A percentile compares a stretch with the other conserved stretches of the same genome.
Conservation (phyloP, 1,140 invertebrate species). For the Epicauta chinensis region DNA sequence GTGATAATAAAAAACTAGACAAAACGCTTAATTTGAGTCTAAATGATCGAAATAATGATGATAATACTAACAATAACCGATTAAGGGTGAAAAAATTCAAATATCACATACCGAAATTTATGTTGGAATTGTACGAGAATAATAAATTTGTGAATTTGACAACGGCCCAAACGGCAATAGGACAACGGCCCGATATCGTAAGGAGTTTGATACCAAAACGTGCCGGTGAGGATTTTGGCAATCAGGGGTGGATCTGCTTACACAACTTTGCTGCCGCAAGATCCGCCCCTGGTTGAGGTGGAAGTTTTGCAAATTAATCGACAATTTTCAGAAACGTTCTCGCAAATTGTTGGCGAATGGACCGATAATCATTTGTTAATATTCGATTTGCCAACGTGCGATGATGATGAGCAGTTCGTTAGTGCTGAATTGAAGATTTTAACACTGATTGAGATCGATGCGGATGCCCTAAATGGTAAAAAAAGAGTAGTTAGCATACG, state of each 20-base stretch:
- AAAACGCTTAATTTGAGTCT: not conserved
- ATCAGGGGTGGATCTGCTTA: too few relatives aligned
- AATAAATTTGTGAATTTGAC: constrained; percentile 14
- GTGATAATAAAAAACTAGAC: too few relatives aligned
- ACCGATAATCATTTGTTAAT: constrained; percentile 34
- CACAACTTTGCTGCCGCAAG: too few relatives aligned
- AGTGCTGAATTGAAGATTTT: constrained; percentile 37
- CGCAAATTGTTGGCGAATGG: constrained; percentile 1
- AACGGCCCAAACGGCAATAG: not conserved
- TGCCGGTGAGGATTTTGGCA: constrained; percentile 31
- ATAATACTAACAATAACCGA: not conserved
- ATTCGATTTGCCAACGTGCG: constrained; percentile 33
- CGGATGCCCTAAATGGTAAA: constrained; percentile 2
- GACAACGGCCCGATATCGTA: constrained; percentile 33
- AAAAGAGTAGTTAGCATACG: constrained; percentile 25
- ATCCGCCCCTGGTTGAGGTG: too few relatives aligned
- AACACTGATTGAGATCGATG: constrained; percentile 28
- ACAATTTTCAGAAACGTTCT: not conserved
- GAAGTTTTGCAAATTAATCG: not conserved
- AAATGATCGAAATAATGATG: not conserved
- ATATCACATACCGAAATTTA: constrained; percentile 38
- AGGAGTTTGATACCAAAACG: constrained; percentile 36
- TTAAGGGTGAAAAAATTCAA: constrained; percentile 21
- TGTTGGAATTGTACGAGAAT: constrained; percentile 40
- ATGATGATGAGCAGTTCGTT: constrained; percentile 33